Evolutionary conservation across 2,113 vertebrate species (phyloP), one percentile per base, ranked within the genome.

Genomic region (Coryphaenoides rupestris): DNA sequence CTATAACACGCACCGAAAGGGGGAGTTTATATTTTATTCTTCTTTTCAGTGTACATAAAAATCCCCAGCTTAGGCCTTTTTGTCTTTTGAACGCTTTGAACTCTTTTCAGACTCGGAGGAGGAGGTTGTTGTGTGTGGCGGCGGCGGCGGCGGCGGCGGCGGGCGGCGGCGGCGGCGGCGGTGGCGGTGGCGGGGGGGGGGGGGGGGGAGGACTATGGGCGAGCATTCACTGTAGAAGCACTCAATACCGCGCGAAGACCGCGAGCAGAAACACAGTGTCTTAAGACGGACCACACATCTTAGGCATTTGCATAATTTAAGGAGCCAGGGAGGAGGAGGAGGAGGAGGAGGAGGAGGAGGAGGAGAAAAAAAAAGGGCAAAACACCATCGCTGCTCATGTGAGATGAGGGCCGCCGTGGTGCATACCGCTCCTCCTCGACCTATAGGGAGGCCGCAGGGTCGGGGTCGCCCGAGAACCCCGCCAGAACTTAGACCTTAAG

Each of bases 11-110:
- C 91, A 91, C 93, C 92, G 94, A 94, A 93, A 91, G 92, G n/a
- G 88, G 89, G 91, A 97, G 98, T 89, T 95, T 96, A 98, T 97
- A 98, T 98, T 95, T 95, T 93, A 95, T 95, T 96, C 94, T 95
- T 94, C 95, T 95, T 96, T 98, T 98, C 95, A 99, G 94, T 95
- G 94, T 98, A 97, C 94, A 95, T 95, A 95, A 95, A 95, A 98
- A 95, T 94, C 95, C 33, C 94, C 95, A 96, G 95, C 95, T 99
- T 98, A 99, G 94, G 92, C 93, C 91, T 95, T 95, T 98, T 98
- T 97, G 94, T 99, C 94, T 95, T 95, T 94, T 95, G 81, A 94
- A 93, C 91, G 93, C 96, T 99, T 98, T 99, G 97, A 99, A 98
- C 94, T 94, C 94, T 93, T 97, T 99, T 95, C 95, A 93, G 93